Percentiles rank a stretch among this genome's conserved stretches.
Conservation (phyloP, 2,888 invertebrate species). For the Theretra japonica region DNA sequence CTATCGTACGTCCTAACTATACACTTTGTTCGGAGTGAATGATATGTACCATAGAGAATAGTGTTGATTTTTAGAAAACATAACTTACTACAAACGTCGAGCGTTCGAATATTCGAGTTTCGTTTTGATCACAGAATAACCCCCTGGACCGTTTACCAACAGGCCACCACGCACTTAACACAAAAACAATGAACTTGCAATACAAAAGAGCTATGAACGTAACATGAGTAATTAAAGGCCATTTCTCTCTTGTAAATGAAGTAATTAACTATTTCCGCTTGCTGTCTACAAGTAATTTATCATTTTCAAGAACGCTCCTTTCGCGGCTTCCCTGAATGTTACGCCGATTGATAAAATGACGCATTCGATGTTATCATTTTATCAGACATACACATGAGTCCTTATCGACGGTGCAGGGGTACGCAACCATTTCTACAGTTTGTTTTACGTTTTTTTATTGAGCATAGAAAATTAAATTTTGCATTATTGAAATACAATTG, state of each 20-base stretch:
- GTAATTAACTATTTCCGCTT: background rate
- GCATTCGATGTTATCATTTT: slow-evolving; percentile 29
- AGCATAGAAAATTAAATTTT: background rate
- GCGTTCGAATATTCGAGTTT: no score
- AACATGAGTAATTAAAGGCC: no score
- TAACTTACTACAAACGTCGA: no score
- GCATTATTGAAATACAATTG: no score
- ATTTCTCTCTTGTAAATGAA: background rate
- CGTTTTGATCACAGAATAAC: no score
- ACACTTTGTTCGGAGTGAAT: no score
- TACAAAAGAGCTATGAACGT: background rate
- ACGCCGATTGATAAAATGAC: slow-evolving; percentile 3
- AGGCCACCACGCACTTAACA: no score
- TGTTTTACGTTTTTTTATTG: background rate
- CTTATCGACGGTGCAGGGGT: slow-evolving; percentile 5
- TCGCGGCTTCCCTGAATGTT: slow-evolving; percentile 6
- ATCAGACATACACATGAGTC: slow-evolving; percentile 23
- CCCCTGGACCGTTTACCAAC: no score
- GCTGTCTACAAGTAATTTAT: background rate
- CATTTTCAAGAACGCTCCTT: background rate
- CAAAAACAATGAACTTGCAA: background rate
- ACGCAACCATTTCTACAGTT: background rate
- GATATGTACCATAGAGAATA: no score
- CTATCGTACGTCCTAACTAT: no score
- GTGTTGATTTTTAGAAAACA: no score